Conservation (phyloP, 2,888 invertebrate genomes). For the Silvanus unidentatus region DNA sequence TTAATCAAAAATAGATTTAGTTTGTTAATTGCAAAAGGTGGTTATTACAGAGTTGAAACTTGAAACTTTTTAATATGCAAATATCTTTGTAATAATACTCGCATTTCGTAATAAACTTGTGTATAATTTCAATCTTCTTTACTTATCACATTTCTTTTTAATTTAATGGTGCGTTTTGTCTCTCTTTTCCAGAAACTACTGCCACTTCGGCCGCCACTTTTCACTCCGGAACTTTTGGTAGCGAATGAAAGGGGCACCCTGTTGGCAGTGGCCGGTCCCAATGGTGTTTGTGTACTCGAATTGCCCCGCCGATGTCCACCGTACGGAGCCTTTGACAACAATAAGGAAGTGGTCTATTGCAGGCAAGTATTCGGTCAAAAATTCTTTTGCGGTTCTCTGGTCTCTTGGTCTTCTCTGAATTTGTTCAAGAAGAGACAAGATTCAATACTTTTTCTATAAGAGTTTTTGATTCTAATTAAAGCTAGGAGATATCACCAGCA, state of each 20-base stretch:
- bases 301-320: slow-evolving; percentile 69
- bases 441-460: background rate
- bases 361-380: slow-evolving; percentile 52
- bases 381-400: background rate
- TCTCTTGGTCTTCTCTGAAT: background rate
- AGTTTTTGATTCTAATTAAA: background rate
- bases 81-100: too few species aligned
- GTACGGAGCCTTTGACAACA: slow-evolving; percentile 61
- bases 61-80: background rate
- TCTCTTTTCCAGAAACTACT: slow-evolving; percentile 58
- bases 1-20: too few species aligned
- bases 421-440: background rate
- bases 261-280: slow-evolving; percentile 62
- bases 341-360: slow-evolving; percentile 63
- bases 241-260: slow-evolving; percentile 62
- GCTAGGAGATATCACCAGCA: too few species aligned
- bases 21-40: too few species aligned
- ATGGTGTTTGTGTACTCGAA: slow-evolving; percentile 65
- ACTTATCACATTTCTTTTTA: background rate
- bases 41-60: too few species aligned
- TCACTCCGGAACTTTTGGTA: slow-evolving; percentile 61
- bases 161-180: background rate
- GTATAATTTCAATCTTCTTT: too few species aligned
- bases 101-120: too few species aligned
- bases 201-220: slow-evolving; percentile 62